A percentile compares a stretch with the other conserved stretches of the same genome.
Evolutionary conservation across 2,113 vertebrate genomes (phyloP).

Genomic region (Tychaedon coryphoeus): DNA sequence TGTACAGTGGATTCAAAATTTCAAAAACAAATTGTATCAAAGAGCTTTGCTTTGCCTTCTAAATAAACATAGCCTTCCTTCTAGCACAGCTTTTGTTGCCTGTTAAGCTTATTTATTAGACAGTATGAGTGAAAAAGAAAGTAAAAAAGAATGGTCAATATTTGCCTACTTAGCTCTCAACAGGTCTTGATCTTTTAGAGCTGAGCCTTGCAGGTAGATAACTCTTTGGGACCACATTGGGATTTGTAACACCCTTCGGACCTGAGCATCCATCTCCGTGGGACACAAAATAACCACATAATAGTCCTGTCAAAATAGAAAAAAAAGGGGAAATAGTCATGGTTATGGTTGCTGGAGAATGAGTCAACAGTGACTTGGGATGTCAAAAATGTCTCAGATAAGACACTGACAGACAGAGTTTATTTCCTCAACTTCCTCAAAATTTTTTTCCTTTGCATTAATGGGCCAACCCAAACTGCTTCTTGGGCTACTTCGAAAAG

Average conservation of each 20-base stretch:
- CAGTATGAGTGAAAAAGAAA: background rate
- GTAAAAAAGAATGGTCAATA: background rate
- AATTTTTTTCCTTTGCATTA: background rate
- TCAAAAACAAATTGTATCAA: background rate
- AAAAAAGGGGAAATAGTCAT: background rate
- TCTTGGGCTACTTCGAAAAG: background rate
- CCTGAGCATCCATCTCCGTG: slow-evolving; percentile 83
- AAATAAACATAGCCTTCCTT: background rate
- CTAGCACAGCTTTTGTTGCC: background rate
- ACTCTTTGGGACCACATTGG: slow-evolving; percentile 88
- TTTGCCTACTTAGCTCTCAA: slow-evolving; percentile 83
- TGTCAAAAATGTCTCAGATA: background rate
- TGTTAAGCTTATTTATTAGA: background rate
- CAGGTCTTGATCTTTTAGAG: slow-evolving; percentile 85
- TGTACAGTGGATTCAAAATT: background rate
- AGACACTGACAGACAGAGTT: background rate
- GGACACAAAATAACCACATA: slow-evolving; percentile 86
- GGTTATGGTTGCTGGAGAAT: background rate
- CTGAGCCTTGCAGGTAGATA: slow-evolving; percentile 85
- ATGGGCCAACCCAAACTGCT: background rate
- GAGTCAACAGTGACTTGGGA: background rate
- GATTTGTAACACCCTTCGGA: slow-evolving; percentile 83
- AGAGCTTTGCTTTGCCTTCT: background rate
- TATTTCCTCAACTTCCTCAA: background rate
- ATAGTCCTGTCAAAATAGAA: slow-evolving; percentile 74